Percentiles rank a stretch among this genome's conserved stretches.
phyloP scores from a whole-genome alignment of 1,140 invertebrate genomes.

The Mactra quadrangularis region DNA sequence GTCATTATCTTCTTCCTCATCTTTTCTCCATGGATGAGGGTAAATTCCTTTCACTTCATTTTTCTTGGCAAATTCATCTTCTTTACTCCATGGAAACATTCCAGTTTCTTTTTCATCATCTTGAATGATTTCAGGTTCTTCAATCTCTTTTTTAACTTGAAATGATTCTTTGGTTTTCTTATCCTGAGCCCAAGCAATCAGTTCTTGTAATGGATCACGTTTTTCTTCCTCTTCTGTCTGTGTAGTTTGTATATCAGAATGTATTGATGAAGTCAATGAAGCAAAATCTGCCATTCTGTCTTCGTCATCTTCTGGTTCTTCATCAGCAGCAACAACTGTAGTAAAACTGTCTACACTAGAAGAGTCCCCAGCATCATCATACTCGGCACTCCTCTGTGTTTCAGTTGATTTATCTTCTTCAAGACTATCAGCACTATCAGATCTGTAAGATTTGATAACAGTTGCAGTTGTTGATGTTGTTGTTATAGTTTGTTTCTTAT shows the following conservation, averaged over 20 bases:
- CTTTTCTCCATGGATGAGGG: constrained; percentile 87
- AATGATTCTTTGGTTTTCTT: constrained; percentile 87
- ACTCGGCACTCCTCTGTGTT: constrained; percentile 53
- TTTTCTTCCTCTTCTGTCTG: constrained; percentile 86
- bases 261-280: constrained; percentile 84
- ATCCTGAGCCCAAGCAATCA: constrained; percentile 80
- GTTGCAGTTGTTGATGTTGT: constrained; percentile 5
- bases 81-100: constrained; percentile 58
- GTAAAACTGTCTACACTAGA: constrained; percentile 94
- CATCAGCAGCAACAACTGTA: constrained; percentile 84
- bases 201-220: constrained; percentile 38
- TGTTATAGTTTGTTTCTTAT: constrained; percentile 10
- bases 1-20: constrained; percentile 84
- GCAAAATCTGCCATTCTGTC: constrained; percentile 84
- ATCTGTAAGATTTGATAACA: constrained; percentile 3
- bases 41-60: constrained; percentile 56
- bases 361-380: constrained; percentile 86
- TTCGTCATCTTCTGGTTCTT: constrained; percentile 91
- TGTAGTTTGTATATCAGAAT: constrained; percentile 78
- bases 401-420: constrained; percentile 27
- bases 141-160: constrained; percentile 80
- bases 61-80: constrained; percentile 15
- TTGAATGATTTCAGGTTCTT: constrained; percentile 80
- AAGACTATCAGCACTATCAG: constrained; percentile 43
- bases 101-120: constrained; percentile 48